Percentiles rank a stretch among this genome's conserved stretches.
Conservation (phyloP, 92 coral and sea anemone genomes). For the Heliopora coerulea region DNA sequence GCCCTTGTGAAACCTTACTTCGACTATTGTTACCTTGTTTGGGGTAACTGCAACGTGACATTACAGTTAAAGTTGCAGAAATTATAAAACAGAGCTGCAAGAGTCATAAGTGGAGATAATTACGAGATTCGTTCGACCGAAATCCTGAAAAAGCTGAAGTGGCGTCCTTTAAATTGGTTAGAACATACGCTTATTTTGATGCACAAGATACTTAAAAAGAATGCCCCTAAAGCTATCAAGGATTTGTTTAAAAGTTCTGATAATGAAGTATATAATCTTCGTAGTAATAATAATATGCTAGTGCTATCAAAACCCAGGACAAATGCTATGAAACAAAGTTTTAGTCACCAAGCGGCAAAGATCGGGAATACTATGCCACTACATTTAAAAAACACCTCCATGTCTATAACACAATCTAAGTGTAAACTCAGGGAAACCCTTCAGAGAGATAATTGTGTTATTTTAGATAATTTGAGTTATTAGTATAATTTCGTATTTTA, state of each 20-base stretch:
- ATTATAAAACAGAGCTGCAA: slow-evolving; percentile 46
- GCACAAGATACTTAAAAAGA: background rate
- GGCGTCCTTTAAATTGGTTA: slow-evolving; percentile 22
- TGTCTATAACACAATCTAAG: background rate
- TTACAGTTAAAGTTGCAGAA: slow-evolving; percentile 31
- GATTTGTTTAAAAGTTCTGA: background rate
- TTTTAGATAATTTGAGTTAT: background rate
- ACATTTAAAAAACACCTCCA: background rate
- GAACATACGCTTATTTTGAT: background rate
- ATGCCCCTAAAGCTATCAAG: background rate
- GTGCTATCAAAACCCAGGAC: slow-evolving; percentile 1
- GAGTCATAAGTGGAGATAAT: slow-evolving; percentile 29
- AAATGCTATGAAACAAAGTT: background rate
- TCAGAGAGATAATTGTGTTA: no score
- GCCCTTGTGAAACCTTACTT: slow-evolving; percentile 43
- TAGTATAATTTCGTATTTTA: background rate
- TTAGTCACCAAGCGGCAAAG: slow-evolving; percentile 1
- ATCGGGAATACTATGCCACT: background rate
- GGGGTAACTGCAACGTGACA: slow-evolving; percentile 29
- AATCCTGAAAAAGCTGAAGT: slow-evolving; percentile 7
- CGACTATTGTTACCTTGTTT: slow-evolving; percentile 42
- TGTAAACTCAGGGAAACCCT: no score
- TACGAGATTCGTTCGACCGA: slow-evolving; percentile 36
- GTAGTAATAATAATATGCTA: slow-evolving; percentile 13
- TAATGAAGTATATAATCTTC: background rate